A percentile compares a stretch with the other conserved stretches of the same genome.
Evolutionary conservation across 2,888 invertebrate genomes (phyloP).

Genomic region (Candidula unifasciata): DNA sequence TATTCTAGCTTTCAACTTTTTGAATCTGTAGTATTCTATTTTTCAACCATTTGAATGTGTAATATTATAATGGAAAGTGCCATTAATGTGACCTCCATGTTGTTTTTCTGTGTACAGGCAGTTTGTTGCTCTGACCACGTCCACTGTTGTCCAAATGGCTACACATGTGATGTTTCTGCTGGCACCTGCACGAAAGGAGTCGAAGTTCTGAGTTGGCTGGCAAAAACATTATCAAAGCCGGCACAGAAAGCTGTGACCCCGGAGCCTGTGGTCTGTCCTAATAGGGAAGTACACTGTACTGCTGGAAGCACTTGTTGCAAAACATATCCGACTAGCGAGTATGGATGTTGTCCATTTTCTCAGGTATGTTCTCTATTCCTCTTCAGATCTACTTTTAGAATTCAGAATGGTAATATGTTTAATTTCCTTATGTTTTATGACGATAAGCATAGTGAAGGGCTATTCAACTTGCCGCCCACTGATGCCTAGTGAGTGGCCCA

Average conservation of each 20-base stretch:
- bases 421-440: too few species aligned
- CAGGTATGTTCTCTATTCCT: conserved; percentile 55
- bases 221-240: conserved; percentile 35
- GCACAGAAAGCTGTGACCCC: conserved; percentile 42
- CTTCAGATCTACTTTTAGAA: too few species aligned
- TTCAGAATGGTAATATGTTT: too few species aligned
- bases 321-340: conserved; percentile 58
- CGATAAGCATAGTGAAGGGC: too few species aligned
- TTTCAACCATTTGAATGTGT: too few species aligned
- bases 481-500: too few species aligned
- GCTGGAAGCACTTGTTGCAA: conserved; percentile 64
- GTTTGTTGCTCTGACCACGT: conserved; percentile 72
- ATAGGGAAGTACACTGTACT: conserved; percentile 45
- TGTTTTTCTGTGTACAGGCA: conserved; percentile 59
- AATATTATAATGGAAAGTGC: too few species aligned
- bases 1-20: too few species aligned
- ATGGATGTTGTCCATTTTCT: conserved; percentile 74
- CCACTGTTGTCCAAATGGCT: conserved; percentile 73
- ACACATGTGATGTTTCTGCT: conserved; percentile 63
- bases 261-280: conserved; percentile 58
- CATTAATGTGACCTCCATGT: not conserved
- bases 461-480: too few species aligned
- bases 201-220: conserved; percentile 31
- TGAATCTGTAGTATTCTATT: too few species aligned
- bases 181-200: conserved; percentile 59